These are phyloP conservation scores for Acholoe squamosa DNA, from an alignment of 2,888 invertebrate genomes.

Conservation along the genomic window DNA sequence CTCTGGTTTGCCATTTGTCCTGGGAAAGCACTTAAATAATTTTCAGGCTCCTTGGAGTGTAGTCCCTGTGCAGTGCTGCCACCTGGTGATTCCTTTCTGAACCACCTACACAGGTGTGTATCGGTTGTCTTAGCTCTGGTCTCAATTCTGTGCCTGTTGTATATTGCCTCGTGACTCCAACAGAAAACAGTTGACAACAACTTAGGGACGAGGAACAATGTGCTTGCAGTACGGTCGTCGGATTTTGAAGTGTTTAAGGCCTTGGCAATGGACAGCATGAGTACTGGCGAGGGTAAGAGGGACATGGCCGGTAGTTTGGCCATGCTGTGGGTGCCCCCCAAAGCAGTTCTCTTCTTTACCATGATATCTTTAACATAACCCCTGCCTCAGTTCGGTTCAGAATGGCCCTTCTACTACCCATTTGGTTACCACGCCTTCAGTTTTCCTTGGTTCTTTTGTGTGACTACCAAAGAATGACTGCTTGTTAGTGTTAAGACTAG, in stretches of 20 bases:
- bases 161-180: background rate
- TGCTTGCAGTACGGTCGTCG: slow-evolving; percentile 94
- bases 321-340: background rate
- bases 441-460: too few relatives aligned
- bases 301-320: background rate
- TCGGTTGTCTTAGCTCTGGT: background rate
- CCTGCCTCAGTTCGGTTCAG: too few relatives aligned
- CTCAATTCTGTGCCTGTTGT: slow-evolving; percentile 2
- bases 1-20: too few relatives aligned
- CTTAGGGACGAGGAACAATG: slow-evolving; percentile 94
- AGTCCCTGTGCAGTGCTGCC: background rate
- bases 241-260: slow-evolving; percentile 99
- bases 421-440: too few relatives aligned
- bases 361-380: background rate
- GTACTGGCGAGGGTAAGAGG: slow-evolving; percentile 32
- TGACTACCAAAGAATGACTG: too few relatives aligned
- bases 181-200: slow-evolving; percentile 61
- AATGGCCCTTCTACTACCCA: too few relatives aligned
- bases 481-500: too few relatives aligned
- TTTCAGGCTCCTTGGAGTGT: background rate
- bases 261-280: slow-evolving; percentile 89
- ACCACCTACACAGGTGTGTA: background rate
- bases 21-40: too few relatives aligned
- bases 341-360: background rate
- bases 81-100: slow-evolving; percentile 6